A percentile compares a stretch with the other conserved stretches of the same genome.
Evolutionary conservation across 1,140 invertebrate species (phyloP).

Genomic region (Atta cephalotes): DNA sequence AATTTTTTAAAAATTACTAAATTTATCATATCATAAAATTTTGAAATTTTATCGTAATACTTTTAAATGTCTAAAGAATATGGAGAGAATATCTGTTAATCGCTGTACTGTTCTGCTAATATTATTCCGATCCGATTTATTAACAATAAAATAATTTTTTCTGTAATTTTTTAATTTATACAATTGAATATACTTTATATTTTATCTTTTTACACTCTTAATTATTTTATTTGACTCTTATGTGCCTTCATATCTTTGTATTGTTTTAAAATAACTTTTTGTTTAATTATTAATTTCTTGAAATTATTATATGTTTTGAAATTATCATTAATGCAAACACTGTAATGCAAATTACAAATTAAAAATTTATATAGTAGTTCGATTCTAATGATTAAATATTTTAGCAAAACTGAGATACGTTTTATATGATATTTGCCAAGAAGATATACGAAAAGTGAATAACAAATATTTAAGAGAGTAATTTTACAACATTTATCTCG

Average conservation of each 20-base stretch:
- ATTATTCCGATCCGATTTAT: neutral
- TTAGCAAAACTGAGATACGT: neutral
- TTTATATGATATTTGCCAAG: neutral
- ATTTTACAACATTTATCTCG: constrained; percentile 17
- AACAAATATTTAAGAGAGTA: neutral
- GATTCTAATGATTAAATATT: constrained; percentile 21
- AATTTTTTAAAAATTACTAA: neutral
- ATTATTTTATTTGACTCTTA: no score
- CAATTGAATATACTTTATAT: no score
- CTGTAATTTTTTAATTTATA: no score
- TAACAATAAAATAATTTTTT: neutral
- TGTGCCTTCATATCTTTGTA: no score
- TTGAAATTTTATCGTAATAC: neutral
- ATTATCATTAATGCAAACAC: neutral
- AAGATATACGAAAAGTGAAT: neutral
- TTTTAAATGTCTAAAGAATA: neutral
- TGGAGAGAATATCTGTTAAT: neutral
- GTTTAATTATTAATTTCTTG: constrained; percentile 6
- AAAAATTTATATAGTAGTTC: neutral
- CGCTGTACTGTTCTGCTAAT: neutral
- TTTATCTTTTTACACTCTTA: no score
- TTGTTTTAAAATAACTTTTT: neutral
- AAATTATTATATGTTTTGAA: neutral
- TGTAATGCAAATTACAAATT: neutral
- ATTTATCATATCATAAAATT: neutral